phyloP scores from a whole-genome alignment of 2,113 vertebrate genomes.

The Rhinoderma darwinii region DNA sequence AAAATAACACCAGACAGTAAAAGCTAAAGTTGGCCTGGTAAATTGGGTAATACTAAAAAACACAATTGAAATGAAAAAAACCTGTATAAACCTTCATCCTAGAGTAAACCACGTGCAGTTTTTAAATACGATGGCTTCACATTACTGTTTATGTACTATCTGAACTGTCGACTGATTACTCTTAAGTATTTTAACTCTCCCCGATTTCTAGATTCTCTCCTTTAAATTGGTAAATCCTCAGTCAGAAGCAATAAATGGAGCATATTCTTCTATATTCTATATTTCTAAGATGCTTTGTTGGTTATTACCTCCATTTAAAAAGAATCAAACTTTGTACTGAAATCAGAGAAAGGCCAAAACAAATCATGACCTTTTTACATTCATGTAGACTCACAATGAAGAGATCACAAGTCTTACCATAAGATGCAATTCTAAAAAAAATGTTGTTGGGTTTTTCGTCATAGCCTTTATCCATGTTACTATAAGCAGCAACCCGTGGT shows the following conservation, averaged over 20 bases:
- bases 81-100: too few relatives aligned
- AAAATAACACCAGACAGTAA: not conserved
- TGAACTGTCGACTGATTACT: too few relatives aligned
- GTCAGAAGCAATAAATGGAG: not conserved
- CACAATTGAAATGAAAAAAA: too few relatives aligned
- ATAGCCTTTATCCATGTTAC: slow-evolving; percentile 62
- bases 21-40: not conserved
- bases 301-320: not conserved
- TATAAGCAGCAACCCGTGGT: slow-evolving; percentile 59
- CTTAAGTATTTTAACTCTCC: too few relatives aligned
- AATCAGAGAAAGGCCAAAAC: not conserved
- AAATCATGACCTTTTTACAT: not conserved
- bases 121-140: too few relatives aligned
- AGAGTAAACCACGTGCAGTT: too few relatives aligned
- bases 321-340: not conserved
- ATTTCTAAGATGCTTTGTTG: not conserved
- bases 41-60: too few relatives aligned
- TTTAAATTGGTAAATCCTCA: not conserved
- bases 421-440: slow-evolving; percentile 58
- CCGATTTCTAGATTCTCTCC: not conserved
- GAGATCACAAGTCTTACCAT: slow-evolving; percentile 65
- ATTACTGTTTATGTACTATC: too few relatives aligned
- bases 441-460: slow-evolving; percentile 63
- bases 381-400: not conserved
- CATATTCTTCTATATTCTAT: not conserved